phyloP scores from a whole-genome alignment of 1,140 invertebrate species.

The Diploscapter pachys region DNA sequence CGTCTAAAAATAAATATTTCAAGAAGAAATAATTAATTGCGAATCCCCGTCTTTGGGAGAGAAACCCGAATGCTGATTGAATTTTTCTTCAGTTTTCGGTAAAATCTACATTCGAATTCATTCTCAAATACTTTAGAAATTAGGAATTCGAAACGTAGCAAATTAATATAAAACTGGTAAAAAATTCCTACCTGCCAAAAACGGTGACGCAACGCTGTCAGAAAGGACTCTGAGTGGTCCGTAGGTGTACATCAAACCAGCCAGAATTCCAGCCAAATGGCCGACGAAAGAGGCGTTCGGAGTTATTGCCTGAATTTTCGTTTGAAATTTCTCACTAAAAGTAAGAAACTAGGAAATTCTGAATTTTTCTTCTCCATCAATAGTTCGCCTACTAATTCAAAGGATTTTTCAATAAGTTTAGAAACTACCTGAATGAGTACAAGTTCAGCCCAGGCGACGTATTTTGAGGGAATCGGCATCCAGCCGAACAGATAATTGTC shows the following conservation, averaged over 20 bases:
- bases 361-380: background rate
- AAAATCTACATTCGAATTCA: too few species aligned
- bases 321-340: background rate
- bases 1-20: background rate
- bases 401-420: background rate
- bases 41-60: too few species aligned
- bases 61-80: too few species aligned
- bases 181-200: background rate
- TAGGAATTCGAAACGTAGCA: too few species aligned
- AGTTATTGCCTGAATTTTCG: constrained; percentile 28
- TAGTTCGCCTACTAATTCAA: background rate
- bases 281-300: constrained; percentile 68
- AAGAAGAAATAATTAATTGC: too few species aligned
- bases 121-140: too few species aligned
- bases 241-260: constrained; percentile 68
- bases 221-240: constrained; percentile 63
- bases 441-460: constrained; percentile 71
- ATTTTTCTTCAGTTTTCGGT: too few species aligned
- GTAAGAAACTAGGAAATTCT: background rate
- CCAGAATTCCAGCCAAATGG: constrained; percentile 71
- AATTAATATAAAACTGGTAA: background rate
- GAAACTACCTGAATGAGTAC: constrained; percentile 69
- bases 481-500: constrained; percentile 60
- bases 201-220: background rate
- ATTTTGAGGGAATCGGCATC: constrained; percentile 67